Evolutionary conservation across 2,888 invertebrate genomes (phyloP), one percentile per base, ranked within the genome.

Genomic region (Microctonus brassicae): DNA sequence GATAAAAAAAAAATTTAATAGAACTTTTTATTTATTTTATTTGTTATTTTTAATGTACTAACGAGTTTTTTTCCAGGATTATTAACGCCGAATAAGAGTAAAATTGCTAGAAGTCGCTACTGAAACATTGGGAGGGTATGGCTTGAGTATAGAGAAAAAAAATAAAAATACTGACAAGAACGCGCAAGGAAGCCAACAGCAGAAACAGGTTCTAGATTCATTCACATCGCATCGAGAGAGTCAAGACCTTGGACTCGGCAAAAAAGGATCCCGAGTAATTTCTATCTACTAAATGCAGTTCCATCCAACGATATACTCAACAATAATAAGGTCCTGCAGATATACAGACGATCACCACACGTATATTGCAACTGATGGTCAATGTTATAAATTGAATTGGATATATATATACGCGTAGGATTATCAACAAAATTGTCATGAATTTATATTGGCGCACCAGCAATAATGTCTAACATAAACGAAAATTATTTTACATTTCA

Each of bases 191-290:
- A 81, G 78, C 79, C 78, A 78, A 76, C 78, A 68, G 77, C 75
- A 76, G 77, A 78, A 84, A 84, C 84, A 84, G 84, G 84, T 84
- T 84, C 82, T 83, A 83, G 82, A 85, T 83, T 85, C 84, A 85
- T 85, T 85, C 84, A 84, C 84, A 79, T 84, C 83, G 80, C 79
- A 73, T 71, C 77, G 75, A 76, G 82, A 75, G 81, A 81, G 81
- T 64, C 74, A 74, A 81, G 83, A 77, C 84, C 84, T 84, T 85
- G 83, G 78, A 71, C 72, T 69, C 68, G 57, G 79, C 79, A 82
- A 83, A 83, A 83, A 82, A 75, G 58, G 76, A 78, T 79, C 76
- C 77, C 78, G 75, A 78, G 78, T 78, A 79, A 78, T 80, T 79
- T 75, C 79, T 81, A 76, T 79, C 72, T 64, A 47, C 64, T 58